phyloP scores from a whole-genome alignment of 2,113 vertebrate species.

The Melierax canorus region DNA sequence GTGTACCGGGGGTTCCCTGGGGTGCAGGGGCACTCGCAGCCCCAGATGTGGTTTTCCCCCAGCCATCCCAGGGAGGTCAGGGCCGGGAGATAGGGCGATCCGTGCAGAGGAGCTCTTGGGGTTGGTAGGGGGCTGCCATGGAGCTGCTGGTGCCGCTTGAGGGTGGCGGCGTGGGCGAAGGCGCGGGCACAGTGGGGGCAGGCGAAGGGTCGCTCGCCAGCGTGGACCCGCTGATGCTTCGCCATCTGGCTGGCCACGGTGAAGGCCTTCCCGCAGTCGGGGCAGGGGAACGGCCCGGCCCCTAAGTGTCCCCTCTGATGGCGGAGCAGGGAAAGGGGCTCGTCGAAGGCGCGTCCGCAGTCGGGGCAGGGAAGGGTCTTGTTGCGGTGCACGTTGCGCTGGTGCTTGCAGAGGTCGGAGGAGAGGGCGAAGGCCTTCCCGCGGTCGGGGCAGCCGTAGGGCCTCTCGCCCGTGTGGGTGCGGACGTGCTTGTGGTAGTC shows the following conservation, averaged over 20 bases:
- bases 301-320: background rate
- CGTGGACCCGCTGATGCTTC: background rate
- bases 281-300: background rate
- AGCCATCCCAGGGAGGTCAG: background rate
- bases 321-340: background rate
- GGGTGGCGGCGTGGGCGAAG: background rate
- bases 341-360: background rate
- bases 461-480: constrained; percentile 64
- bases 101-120: background rate
- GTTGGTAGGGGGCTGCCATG: background rate
- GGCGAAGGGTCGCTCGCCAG: background rate
- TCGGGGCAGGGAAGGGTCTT: background rate
- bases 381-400: background rate
- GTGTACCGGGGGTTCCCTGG: background rate
- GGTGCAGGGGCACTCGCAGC: background rate
- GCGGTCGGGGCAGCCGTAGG: constrained; percentile 39
- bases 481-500: constrained; percentile 75
- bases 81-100: accelerated
- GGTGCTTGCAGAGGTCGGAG: background rate
- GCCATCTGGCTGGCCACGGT: background rate
- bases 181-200: constrained; percentile 26
- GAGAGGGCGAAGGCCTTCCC: constrained; percentile 72
- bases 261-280: background rate
- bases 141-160: constrained; percentile 63
- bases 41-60: background rate